Base-by-base conservation (phyloP, 2,888 invertebrate genomes). In the Agrochola circellaris region DNA sequence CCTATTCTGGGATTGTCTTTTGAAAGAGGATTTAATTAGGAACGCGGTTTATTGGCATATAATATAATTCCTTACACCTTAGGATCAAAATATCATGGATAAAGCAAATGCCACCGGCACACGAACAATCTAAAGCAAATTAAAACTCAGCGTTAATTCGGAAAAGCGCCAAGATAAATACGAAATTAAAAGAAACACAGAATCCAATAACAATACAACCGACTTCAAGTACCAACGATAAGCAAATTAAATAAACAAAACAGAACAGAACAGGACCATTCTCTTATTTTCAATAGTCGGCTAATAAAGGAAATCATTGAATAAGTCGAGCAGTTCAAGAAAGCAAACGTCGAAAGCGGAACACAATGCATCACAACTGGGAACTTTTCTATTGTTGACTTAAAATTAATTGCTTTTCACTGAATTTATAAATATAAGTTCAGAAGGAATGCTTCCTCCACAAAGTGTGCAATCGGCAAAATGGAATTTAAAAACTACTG, bases 291-390 rank as follows among this genome's bases (percentile, higher is more conserved):
- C 93, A 93, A 95, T 94, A 93, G 92, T 90, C 89, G 90, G 91
- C 93, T 95, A 95, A 96, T 96, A 96, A 95, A 95, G 93, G 94
- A 93, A 94, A 93, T 94, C 93, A 92, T 93, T 95, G 93, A 95
- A 94, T 92, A 93, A 94, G 91, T 92, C 75, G 83, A 85, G 80
- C 92, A 90, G 93, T 92, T 94, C 91, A 93, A 94, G 93, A 94
- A 95, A 95, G 93, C 95, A 93, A 93, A 94, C 93, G 90, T 92
- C 93, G 94, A 93, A 82, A 94, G 91, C 93, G 93, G 91, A 93
- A 90, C 91, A 95, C 95, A 96, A 96, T 95, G 93, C 95, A 93
- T 95, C 95, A 95, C 93, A 94, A 94, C 92, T 91, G 90, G 86
- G 91, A 95, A 95, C 92, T 96, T 96, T 95, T 94, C 95, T 93